Evolutionary conservation across 2,797 vertebrate genomes (phyloP).

Genomic region (Poeciliopsis paucimaculata): DNA sequence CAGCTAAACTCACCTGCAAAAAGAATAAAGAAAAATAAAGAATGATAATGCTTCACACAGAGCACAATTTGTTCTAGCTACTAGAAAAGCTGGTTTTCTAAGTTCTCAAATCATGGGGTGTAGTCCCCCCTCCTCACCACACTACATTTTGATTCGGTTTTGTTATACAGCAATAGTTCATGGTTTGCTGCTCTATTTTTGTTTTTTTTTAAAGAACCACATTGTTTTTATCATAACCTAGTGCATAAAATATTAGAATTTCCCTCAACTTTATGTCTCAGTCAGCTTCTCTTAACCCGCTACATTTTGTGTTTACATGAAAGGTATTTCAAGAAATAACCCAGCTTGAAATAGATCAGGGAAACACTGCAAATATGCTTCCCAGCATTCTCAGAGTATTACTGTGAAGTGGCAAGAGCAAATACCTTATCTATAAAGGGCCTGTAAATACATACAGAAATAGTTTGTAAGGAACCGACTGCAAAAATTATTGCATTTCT

Average conservation of each 20-base stretch:
- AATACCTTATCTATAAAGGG: neutral
- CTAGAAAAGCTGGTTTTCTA: neutral
- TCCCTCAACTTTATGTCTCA: neutral
- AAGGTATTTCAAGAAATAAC: conserved; percentile 28
- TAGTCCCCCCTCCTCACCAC: neutral
- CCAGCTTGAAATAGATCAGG: conserved; percentile 24
- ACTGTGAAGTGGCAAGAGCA: conserved; percentile 5
- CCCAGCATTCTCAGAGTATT: conserved; percentile 17
- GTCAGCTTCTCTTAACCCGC: conserved; percentile 3
- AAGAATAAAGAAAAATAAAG: too few species aligned
- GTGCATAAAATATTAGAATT: neutral
- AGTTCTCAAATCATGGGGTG: neutral
- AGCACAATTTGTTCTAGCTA: neutral
- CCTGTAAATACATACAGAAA: neutral
- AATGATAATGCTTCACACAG: too few species aligned
- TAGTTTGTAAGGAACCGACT: neutral
- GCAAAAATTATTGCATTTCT: neutral
- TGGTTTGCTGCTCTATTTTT: neutral
- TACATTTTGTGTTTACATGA: conserved; percentile 11
- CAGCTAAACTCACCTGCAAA: neutral
- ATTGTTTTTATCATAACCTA: neutral
- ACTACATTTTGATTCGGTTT: neutral
- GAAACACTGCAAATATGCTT: conserved; percentile 21
- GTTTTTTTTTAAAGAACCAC: neutral
- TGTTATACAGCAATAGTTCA: neutral